Conservation (phyloP, 2,888 invertebrate species). For the Eupithecia pulchellata region DNA sequence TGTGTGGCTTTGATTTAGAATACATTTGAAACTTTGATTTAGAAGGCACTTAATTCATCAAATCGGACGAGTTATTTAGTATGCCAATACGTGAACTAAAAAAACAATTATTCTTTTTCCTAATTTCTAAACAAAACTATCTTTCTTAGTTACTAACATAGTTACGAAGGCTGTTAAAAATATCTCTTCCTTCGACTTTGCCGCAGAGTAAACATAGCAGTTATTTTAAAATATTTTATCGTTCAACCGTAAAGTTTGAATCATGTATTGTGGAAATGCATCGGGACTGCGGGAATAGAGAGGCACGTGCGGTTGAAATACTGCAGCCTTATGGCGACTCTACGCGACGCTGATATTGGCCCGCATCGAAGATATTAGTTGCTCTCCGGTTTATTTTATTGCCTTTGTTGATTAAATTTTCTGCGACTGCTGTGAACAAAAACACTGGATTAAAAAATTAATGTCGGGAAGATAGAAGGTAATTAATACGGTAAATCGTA, state of each 20-base stretch:
- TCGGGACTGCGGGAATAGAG: slow-evolving; percentile 17
- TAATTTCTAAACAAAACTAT: background rate
- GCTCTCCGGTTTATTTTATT: slow-evolving; percentile 32
- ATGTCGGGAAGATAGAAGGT: background rate
- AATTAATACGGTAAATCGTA: too few relatives aligned
- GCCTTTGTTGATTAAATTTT: slow-evolving; percentile 36
- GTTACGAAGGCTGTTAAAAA: background rate
- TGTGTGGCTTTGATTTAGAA: too few relatives aligned
- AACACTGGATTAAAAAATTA: background rate
- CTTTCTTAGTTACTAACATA: too few relatives aligned
- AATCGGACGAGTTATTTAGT: background rate
- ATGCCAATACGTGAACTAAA: background rate
- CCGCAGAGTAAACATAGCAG: slow-evolving; percentile 1
- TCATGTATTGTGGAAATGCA: slow-evolving; percentile 53
- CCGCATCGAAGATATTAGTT: slow-evolving; percentile 43
- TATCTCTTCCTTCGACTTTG: background rate
- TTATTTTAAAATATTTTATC: slow-evolving; percentile 13
- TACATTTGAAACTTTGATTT: background rate
- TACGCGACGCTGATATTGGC: slow-evolving; percentile 47
- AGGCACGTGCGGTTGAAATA: slow-evolving; percentile 59
- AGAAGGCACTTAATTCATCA: background rate
- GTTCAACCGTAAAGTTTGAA: slow-evolving; percentile 24
- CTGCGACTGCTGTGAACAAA: background rate
- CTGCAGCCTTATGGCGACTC: slow-evolving; percentile 52
- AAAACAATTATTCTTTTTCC: background rate